Evolutionary conservation across 2,113 vertebrate species (phyloP).

Genomic region (Hippocampus mohnikei): DNA sequence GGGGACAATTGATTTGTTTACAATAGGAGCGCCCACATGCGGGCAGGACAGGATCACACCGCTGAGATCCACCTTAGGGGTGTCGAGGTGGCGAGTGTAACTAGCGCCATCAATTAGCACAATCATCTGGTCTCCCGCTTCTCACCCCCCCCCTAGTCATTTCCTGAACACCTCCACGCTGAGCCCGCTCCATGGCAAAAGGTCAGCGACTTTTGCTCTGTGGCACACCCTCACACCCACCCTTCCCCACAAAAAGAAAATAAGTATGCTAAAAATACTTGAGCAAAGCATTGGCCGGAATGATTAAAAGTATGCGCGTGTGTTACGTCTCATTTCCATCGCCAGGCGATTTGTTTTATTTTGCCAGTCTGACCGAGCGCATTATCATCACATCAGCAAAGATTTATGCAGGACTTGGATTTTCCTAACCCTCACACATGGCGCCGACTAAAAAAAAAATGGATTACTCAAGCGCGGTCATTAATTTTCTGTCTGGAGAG

Average conservation of each 20-base stretch:
- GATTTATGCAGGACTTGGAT: slow-evolving; percentile 47
- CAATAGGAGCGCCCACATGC: slow-evolving; percentile 2
- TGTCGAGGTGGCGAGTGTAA: slow-evolving; percentile 32
- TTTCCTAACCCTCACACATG: slow-evolving; percentile 22
- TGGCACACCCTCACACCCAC: not conserved
- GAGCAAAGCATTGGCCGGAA: too few relatives aligned
- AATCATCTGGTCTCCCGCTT: slow-evolving; percentile 58
- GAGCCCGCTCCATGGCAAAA: slow-evolving; percentile 70
- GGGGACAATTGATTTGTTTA: not conserved
- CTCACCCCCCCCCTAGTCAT: slow-evolving; percentile 49
- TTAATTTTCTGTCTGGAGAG: slow-evolving; percentile 35
- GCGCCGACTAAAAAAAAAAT: slow-evolving; percentile 21
- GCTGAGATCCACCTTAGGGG: slow-evolving; percentile 38
- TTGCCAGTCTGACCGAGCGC: slow-evolving; percentile 52
- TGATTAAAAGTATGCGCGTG: too few relatives aligned
- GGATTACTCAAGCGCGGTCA: slow-evolving; percentile 41
- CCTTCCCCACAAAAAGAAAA: not conserved
- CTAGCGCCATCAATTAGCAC: slow-evolving; percentile 66
- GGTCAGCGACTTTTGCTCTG: slow-evolving; percentile 50
- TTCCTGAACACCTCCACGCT: slow-evolving; percentile 66
- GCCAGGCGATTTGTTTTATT: slow-evolving; percentile 28
- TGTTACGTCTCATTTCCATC: slow-evolving; percentile 32
- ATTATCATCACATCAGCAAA: slow-evolving; percentile 54
- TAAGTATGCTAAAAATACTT: too few relatives aligned
- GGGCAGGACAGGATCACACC: slow-evolving; percentile 13